These are phyloP conservation scores for Upupa epops DNA, from an alignment of 2,113 vertebrate genomes.

Conservation along the genomic window DNA sequence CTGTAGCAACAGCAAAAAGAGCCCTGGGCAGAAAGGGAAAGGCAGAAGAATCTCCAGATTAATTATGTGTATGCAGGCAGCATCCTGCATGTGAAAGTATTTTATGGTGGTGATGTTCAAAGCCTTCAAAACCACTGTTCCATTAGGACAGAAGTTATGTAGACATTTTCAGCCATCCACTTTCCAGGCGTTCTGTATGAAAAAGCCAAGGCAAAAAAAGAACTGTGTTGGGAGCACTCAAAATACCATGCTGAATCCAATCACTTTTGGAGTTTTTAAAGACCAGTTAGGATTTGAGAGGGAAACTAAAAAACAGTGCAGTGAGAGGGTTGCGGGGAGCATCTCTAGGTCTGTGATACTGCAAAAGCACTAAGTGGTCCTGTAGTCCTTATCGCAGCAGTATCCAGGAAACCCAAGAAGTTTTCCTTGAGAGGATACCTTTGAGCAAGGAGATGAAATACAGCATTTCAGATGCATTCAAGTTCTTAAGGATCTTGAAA, in stretches of 20 bases:
- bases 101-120: neutral
- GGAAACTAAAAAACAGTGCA: neutral
- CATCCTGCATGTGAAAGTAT: neutral
- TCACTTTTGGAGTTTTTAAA: neutral
- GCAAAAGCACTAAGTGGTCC: fast-evolving
- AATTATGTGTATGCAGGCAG: neutral
- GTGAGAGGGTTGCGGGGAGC: neutral
- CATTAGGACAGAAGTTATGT: neutral
- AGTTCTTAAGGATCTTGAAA: conserved; percentile 1
- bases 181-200: neutral
- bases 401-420: neutral
- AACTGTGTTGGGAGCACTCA: neutral
- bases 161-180: neutral
- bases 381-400: neutral
- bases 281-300: neutral
- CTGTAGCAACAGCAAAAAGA: neutral
- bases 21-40: neutral
- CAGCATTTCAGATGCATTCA: neutral
- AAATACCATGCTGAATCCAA: neutral
- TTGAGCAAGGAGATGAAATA: neutral
- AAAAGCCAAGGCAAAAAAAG: neutral
- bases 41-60: neutral
- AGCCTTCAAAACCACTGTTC: neutral
- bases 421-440: neutral
- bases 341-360: neutral